Percentiles rank a stretch among this genome's conserved stretches.
Conservation (phyloP, 2,888 invertebrate species). For the Pachydiplax longipennis region DNA sequence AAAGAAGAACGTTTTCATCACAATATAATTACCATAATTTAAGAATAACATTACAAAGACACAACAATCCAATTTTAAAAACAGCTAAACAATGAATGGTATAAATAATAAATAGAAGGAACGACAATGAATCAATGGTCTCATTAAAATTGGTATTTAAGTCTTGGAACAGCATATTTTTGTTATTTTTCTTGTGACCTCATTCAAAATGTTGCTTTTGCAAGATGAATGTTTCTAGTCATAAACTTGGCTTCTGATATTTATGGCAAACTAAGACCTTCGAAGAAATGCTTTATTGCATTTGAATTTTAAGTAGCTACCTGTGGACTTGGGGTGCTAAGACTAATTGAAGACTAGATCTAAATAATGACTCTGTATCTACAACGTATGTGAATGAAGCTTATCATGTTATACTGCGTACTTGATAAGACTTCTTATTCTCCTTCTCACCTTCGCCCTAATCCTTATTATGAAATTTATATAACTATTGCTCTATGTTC, state of each 20-base stretch:
- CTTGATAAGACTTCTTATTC: background rate
- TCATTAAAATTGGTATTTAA: background rate
- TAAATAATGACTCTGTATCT: background rate
- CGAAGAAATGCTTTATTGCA: background rate
- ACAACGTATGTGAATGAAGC: constrained; percentile 23
- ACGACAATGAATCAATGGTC: background rate
- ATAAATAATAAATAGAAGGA: background rate
- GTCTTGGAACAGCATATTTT: background rate
- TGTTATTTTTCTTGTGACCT: background rate
- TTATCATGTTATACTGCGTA: constrained; percentile 24
- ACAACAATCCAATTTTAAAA: background rate
- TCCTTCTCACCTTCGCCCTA: constrained; percentile 5
- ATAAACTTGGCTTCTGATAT: background rate
- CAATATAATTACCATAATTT: background rate
- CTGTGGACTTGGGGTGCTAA: constrained; percentile 26
- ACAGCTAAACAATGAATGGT: background rate
- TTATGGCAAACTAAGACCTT: constrained; percentile 18
- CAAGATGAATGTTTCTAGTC: constrained; percentile 13
- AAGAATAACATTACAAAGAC: background rate
- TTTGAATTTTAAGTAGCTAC: background rate
- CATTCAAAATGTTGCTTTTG: background rate
- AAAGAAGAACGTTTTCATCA: background rate
- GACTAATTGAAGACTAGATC: constrained; percentile 25
- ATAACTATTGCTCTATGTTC: constrained; percentile 36
- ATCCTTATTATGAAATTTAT: constrained; percentile 3